A percentile compares a stretch with the other conserved stretches of the same genome.
Conservation (phyloP, 1,140 invertebrate species). For the Pseudachorutes palmiensis region DNA sequence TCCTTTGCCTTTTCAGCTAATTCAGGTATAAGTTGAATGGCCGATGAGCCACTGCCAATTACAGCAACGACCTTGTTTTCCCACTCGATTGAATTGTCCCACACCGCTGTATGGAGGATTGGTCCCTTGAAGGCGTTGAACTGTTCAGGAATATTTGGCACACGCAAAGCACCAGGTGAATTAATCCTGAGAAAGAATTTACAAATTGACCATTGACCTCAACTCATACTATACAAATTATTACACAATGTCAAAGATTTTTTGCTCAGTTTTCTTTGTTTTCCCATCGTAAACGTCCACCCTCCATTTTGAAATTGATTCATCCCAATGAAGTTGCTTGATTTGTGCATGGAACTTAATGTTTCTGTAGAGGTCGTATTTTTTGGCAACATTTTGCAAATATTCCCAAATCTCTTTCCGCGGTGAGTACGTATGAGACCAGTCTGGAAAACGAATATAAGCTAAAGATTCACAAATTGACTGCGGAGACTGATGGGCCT, state of each 20-base stretch:
- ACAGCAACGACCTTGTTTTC: slow-evolving; percentile 24
- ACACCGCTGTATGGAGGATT: slow-evolving; percentile 26
- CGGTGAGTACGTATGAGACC: slow-evolving; percentile 1
- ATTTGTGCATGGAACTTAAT: slow-evolving; percentile 16
- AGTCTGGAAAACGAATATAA: slow-evolving; percentile 10
- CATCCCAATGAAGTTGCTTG: slow-evolving; percentile 19
- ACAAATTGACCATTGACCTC: neutral
- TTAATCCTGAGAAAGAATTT: slow-evolving; percentile 19
- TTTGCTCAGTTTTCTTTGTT: neutral
- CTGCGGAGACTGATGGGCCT: too few species aligned
- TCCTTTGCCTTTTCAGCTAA: slow-evolving; percentile 23
- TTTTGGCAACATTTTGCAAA: slow-evolving; percentile 20
- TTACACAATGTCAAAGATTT: slow-evolving; percentile 14
- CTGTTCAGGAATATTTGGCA: slow-evolving; percentile 18
- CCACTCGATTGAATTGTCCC: slow-evolving; percentile 18
- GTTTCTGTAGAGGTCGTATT: slow-evolving; percentile 15
- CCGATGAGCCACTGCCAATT: slow-evolving; percentile 25
- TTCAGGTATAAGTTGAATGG: slow-evolving; percentile 28
- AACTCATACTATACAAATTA: neutral
- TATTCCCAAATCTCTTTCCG: slow-evolving; percentile 18
- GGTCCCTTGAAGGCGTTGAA: slow-evolving; percentile 25
- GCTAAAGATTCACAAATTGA: too few species aligned
- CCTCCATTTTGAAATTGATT: slow-evolving; percentile 15
- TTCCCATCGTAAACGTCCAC: neutral
- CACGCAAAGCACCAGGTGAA: slow-evolving; percentile 11